phyloP scores from a whole-genome alignment of 2,797 vertebrate species.

The Rallus crepitans region DNA sequence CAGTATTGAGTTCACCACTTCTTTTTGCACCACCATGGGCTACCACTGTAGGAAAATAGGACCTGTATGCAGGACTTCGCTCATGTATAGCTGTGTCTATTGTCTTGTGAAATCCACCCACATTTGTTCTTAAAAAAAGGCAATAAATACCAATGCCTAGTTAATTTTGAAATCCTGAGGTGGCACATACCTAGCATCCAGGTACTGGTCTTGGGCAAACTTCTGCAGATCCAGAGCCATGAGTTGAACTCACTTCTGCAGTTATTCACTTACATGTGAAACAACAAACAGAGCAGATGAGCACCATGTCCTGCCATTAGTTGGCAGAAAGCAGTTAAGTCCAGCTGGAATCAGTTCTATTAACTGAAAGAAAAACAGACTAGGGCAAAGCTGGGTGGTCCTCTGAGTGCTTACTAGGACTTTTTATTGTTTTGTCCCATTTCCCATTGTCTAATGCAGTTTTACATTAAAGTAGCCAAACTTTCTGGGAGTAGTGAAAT shows the following conservation, averaged over 20 bases:
- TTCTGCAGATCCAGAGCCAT: background rate
- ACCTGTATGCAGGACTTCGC: background rate
- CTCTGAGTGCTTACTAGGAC: background rate
- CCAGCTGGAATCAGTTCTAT: background rate
- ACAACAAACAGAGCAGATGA: background rate
- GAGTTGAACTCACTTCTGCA: background rate
- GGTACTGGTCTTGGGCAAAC: background rate
- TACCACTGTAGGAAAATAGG: background rate
- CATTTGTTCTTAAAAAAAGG: background rate
- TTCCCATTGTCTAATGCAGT: background rate
- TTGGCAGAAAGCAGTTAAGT: background rate
- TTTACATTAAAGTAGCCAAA: background rate
- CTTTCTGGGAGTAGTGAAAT: background rate
- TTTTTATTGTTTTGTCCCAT: background rate
- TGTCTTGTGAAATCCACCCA: background rate
- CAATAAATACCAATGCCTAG: background rate
- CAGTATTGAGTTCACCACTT: background rate
- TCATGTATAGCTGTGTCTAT: background rate
- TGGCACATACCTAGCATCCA: background rate
- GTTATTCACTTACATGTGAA: background rate
- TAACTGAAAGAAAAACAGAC: background rate
- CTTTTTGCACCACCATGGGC: background rate
- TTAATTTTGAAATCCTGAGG: background rate
- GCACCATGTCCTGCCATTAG: background rate
- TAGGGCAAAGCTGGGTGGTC: background rate